Base-by-base conservation (phyloP, 1,140 invertebrate genomes). In the Trachymyrmex septentrionalis region DNA sequence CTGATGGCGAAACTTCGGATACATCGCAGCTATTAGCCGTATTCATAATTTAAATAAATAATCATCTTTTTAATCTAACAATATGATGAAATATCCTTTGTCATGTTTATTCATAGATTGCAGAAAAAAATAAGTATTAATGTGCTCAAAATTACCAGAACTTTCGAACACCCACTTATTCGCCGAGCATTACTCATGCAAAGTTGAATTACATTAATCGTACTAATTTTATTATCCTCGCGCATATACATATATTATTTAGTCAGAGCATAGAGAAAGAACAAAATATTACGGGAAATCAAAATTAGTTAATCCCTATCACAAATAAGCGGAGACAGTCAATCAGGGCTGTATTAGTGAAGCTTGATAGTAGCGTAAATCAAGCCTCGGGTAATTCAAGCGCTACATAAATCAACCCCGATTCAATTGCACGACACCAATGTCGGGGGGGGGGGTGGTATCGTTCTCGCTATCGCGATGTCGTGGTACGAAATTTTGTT, bases 401-500 rank as follows among this genome's bases (percentile, higher is more conserved):
- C 55, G 19, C 38, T 24, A 57, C 55, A 61, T 63, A 48, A 84
- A 73, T 84, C 57, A 75, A 73, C n/a, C 57, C n/a, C 12, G 55
- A 73, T 84, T 84, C 55, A 59, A 82, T 82, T 59, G 78, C 24
- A 30, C 30, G 63, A 80, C 24, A 48, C 34, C 59, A 72, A 72
- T 59, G 53, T 72, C 24, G 27, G 50, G 24, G 27, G 66, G 27
- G 50, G 24, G 27, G 66, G 24, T 24, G 48, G 48, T n/a, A 14
- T 67, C 63, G 34, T 57, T 82, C 24, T 30, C 67, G 67, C 21
- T 55, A 38, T 55, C n/a, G 63, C 12, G 48, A 38, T 55, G 21
- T 34, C 55, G 38, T 44, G 14, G 59, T 21, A 19, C 44, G 10
- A 61, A 84, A 73, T 75, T 84, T 73, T 61, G 34, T 72, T 24